Evolutionary conservation across 2,888 invertebrate species (phyloP), one percentile per base, ranked within the genome.

Genomic region (Polymixis flavicincta): DNA sequence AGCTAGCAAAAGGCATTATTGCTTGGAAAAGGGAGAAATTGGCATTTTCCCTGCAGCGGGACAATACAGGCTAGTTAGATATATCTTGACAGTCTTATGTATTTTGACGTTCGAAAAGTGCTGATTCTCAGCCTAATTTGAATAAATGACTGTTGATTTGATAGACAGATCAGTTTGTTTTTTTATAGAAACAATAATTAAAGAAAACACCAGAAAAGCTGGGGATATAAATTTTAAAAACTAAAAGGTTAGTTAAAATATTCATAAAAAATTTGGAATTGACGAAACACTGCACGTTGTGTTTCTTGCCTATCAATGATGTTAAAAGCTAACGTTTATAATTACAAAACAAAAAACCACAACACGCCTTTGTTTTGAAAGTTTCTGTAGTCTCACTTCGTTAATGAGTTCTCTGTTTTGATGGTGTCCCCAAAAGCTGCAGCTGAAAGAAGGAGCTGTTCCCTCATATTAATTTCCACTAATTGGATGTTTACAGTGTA

Each of bases 351-450:
- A 71, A 69, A 68, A 78, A 78, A 69, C 19, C 28, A 22, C 68
- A 57, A 13, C 52, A 65, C 48, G 42, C 42, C 73, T 83, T 83
- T 83, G 69, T 83, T 72, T 37, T 17, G 0, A 63, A 82, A 82
- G 37, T 72, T 42, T 72, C 63, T 60, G 22, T 17, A 73, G 83
- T 86, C 59, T 81, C 79, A 84, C 81, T 85, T 74, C 82, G 70
- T 87, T 90, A 90, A 89, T 87, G 88, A 89, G 87, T 86, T 87
- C 77, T 84, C 74, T 84, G 82, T 90, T 87, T 84, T 82, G 77
- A 74, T 80, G 77, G 80, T 74, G 79, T 83, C 54, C 50, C 67
- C 76, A 55, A 85, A 78, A 76, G 76, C 74, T 76, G 75, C 79
- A 74, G n/a, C 61, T 82, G 69, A 82, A 71, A 60, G 71, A 79